Conservation (phyloP, 2,888 invertebrate genomes). For the Dastarcus helophoroides region DNA sequence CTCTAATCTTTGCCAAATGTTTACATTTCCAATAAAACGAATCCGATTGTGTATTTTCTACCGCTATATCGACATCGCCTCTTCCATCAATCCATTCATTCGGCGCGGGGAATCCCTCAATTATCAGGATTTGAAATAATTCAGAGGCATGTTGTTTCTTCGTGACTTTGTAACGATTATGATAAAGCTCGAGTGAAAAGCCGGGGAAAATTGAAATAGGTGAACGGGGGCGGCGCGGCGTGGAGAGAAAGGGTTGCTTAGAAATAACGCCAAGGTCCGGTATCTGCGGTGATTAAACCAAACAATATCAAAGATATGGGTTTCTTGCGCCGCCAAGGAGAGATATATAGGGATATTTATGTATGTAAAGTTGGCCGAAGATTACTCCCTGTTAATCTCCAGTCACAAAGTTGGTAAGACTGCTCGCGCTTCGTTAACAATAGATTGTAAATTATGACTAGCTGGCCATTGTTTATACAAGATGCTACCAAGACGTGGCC, state of each 20-base stretch:
- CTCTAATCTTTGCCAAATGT: slow-evolving; percentile 4
- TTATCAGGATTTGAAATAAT: too few relatives aligned
- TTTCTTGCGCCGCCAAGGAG: slow-evolving; percentile 25
- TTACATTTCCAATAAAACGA: slow-evolving; percentile 3
- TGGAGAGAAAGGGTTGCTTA: too few relatives aligned
- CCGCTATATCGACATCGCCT: too few relatives aligned
- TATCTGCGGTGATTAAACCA: slow-evolving; percentile 29
- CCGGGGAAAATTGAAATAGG: too few relatives aligned
- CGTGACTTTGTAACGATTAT: too few relatives aligned
- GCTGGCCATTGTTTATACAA: slow-evolving; percentile 22
- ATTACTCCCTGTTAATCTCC: slow-evolving; percentile 35
- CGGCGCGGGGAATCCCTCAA: too few relatives aligned
- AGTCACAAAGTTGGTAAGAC: slow-evolving; percentile 33
- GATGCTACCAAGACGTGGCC: too few relatives aligned
- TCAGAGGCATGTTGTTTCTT: too few relatives aligned
- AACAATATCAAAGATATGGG: slow-evolving; percentile 34
- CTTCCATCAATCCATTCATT: too few relatives aligned
- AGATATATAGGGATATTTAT: slow-evolving; percentile 34
- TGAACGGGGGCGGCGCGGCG: too few relatives aligned
- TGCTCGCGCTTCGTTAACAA: slow-evolving; percentile 31
- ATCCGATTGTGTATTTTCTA: slow-evolving; percentile 6
- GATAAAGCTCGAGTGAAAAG: too few relatives aligned
- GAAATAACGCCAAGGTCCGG: slow-evolving; percentile 25
- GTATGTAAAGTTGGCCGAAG: slow-evolving; percentile 35
- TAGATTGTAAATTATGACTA: slow-evolving; percentile 31